phyloP scores from a whole-genome alignment of 1,140 invertebrate genomes.

The Phortica variegata region DNA sequence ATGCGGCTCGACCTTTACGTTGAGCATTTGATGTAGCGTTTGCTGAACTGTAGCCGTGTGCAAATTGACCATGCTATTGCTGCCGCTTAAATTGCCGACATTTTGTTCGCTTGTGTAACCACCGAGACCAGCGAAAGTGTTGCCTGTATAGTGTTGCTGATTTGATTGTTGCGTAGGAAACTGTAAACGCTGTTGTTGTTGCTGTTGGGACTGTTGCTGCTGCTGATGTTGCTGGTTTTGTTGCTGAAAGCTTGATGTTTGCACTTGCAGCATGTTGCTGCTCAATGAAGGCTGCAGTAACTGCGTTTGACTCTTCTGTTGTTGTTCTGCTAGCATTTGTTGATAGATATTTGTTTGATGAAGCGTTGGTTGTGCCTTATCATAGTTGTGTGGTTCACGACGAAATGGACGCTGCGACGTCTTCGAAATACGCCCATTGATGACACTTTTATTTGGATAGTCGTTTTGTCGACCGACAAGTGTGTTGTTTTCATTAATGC shows the following conservation, averaged over 20 bases:
- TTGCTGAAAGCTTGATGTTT: conserved; percentile 10
- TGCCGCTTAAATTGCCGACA: conserved; percentile 30
- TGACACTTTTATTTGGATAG: conserved; percentile 42
- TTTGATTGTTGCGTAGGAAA: conserved; percentile 35
- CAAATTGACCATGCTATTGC: conserved; percentile 8
- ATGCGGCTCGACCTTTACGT: conserved; percentile 42
- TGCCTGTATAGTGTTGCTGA: not conserved
- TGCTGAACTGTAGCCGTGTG: not conserved
- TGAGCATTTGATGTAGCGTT: conserved; percentile 28
- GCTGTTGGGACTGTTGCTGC: conserved; percentile 22
- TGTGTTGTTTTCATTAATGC: conserved; percentile 14
- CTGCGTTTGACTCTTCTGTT: conserved; percentile 33
- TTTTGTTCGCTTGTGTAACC: conserved; percentile 3
- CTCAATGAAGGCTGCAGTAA: conserved; percentile 33
- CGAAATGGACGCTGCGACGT: conserved; percentile 42
- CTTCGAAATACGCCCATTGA: conserved; percentile 50
- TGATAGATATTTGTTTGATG: conserved; percentile 55
- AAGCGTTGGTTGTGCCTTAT: conserved; percentile 53
- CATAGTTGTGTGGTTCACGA: conserved; percentile 54
- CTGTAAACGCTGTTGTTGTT: conserved; percentile 15
- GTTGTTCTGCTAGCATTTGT: conserved; percentile 53
- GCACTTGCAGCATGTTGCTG: conserved; percentile 12
- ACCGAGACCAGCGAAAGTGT: too few relatives aligned
- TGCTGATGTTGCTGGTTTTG: conserved; percentile 28
- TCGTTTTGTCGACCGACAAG: conserved; percentile 22